Base-by-base conservation (phyloP, 2,888 invertebrate genomes). In the Oscheius sp. region DNA sequence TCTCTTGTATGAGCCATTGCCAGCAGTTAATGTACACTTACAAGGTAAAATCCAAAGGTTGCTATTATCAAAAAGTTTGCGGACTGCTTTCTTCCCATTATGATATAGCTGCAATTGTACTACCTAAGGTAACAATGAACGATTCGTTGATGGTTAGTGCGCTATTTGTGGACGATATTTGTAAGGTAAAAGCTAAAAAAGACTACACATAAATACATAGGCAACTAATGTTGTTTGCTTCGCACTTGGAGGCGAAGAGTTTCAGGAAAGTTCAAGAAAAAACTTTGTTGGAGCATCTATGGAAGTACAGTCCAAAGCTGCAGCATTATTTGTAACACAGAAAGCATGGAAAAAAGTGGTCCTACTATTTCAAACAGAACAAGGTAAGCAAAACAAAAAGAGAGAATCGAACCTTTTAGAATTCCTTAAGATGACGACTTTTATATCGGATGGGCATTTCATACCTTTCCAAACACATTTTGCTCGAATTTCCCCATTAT, bases 261-360 rank as follows among this genome's bases (percentile, higher is more conserved):
- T 59, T 17, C 59, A 32, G 5, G 54, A 54, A 32, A 54, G 32
- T 17, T 32, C 44, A n/a, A 30, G 28, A 26, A 9, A 24, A 9
- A 20, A 44, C 17, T 41, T 26, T 24, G 22, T 59, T 17, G 41
- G 28, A 32, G 70, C 72, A 2, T 71, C 72, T 49, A 22, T 70
- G 1, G 69, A 72, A 41, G 65, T 68, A 1, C 68, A 67, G 26
- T 68, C 74, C 1, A 41, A 67, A 24, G 72, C 74, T 2, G 72
- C 69, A 0, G 72, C 74, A 6, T 59, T 68, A 1, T 74, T 74
- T 22, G 67, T 72, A 3, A 68, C 72, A 44, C 50, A 54, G 1
- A 72, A 74, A 36, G 67, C 67, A 26, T 74, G 74, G 74, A 68
- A 67, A 20, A 67, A 68, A 36, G 72, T 74, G 0, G 74, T 72